A percentile compares a stretch with the other conserved stretches of the same genome.
Conservation (phyloP, 2,113 vertebrate species). For the Ceyx melanurus region DNA sequence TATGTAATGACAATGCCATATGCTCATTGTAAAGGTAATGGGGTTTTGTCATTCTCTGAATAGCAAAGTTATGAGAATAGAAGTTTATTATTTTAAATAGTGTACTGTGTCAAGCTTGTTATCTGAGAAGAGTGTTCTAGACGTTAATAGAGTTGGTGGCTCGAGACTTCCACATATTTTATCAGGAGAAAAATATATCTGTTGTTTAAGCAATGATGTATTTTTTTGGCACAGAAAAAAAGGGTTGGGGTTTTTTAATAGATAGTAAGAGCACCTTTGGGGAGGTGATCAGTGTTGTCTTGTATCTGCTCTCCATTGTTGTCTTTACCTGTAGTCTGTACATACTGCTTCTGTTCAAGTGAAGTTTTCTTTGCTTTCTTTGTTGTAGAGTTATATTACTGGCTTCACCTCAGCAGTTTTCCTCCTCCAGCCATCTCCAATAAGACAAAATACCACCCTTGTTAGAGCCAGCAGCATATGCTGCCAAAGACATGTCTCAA, state of each 20-base stretch:
- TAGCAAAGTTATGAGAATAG: not conserved
- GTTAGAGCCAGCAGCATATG: not conserved
- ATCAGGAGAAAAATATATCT: not conserved
- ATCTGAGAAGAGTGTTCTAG: not conserved
- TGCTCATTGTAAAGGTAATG: conserved; percentile 96
- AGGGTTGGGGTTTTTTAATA: not conserved
- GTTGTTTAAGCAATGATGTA: not conserved
- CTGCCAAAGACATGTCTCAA: not conserved
- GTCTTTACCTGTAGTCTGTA: not conserved
- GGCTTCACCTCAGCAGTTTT: not conserved
- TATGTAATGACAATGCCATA: conserved; percentile 99
- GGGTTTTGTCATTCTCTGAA: not conserved
- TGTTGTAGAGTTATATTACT: not conserved
- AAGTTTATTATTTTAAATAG: not conserved
- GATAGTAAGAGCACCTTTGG: not conserved
- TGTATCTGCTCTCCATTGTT: not conserved
- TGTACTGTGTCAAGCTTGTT: not conserved
- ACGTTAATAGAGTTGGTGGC: not conserved
- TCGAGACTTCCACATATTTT: not conserved
- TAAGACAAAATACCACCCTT: not conserved
- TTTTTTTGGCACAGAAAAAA: not conserved
- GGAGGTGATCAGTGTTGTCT: not conserved
- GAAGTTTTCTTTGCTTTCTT: not conserved
- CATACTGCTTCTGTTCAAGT: not conserved
- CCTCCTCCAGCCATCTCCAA: not conserved